Conservation (phyloP, 2,113 vertebrate genomes). For the Tyto alba region DNA sequence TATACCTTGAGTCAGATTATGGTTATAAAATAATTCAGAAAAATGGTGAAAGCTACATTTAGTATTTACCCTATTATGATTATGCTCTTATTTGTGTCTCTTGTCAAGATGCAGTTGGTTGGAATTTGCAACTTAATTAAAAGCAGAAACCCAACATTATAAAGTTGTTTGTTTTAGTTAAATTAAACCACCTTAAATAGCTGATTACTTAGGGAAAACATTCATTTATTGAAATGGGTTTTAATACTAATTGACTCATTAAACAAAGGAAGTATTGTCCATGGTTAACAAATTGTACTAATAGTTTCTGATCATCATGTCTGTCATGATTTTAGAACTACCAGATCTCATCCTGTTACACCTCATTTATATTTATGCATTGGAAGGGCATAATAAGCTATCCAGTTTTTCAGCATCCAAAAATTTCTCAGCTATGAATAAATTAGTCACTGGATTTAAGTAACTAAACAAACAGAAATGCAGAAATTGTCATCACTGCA, state of each 20-base stretch:
- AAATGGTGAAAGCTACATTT: neutral
- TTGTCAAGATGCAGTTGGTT: neutral
- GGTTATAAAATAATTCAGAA: neutral
- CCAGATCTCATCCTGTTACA: conserved; percentile 11
- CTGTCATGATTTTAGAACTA: conserved; percentile 32
- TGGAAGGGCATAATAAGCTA: conserved; percentile 18
- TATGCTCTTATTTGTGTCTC: neutral
- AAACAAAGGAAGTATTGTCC: conserved; percentile 3
- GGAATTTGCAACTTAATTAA: conserved; percentile 28
- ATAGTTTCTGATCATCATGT: conserved; percentile 30
- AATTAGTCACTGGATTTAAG: conserved; percentile 17
- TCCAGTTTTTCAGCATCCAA: neutral
- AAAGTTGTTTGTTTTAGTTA: conserved; percentile 44
- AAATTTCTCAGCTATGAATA: conserved; percentile 28
- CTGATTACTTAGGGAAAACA: conserved; percentile 17
- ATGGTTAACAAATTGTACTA: neutral
- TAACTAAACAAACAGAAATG: conserved; percentile 13
- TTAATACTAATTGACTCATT: conserved; percentile 44
- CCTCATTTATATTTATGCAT: conserved; percentile 52
- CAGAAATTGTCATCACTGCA: neutral
- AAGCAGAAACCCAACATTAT: neutral
- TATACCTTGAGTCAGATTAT: neutral
- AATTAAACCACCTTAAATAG: conserved; percentile 27
- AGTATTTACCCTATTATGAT: neutral
- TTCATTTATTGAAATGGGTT: conserved; percentile 4